Conservation (phyloP, 37 sponge, comb jelly and placozoan genomes). For the Ianthella basta region DNA sequence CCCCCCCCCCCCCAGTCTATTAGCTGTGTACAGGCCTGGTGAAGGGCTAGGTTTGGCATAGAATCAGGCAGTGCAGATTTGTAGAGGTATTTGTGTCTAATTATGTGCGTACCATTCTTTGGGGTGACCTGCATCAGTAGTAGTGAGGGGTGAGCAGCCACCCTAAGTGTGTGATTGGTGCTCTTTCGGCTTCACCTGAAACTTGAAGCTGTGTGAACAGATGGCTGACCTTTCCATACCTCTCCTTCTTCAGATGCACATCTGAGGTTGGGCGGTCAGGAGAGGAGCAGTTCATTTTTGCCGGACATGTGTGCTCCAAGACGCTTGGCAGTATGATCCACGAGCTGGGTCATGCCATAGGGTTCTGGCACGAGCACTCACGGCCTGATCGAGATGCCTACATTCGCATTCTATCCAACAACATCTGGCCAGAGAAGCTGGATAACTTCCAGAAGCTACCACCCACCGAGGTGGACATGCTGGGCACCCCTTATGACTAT, state of each 20-base stretch:
- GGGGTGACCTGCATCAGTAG: no score
- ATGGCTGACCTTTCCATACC: no score
- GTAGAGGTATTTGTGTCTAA: no score
- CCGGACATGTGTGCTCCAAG: background rate
- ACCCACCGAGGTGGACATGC: background rate
- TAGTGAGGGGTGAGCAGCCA: no score
- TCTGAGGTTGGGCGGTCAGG: slow-evolving; percentile 68
- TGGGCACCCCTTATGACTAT: slow-evolving; percentile 29
- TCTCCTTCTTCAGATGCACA: slow-evolving; percentile 49
- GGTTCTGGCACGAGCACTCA: slow-evolving; percentile 87
- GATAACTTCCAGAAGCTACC: slow-evolving; percentile 46
- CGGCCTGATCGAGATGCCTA: slow-evolving; percentile 78
- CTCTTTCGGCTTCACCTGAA: no score
- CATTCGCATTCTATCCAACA: slow-evolving; percentile 57
- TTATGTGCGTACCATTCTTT: no score
- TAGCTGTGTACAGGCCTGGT: no score
- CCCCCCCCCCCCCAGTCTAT: no score
- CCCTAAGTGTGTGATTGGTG: no score
- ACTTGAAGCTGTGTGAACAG: no score
- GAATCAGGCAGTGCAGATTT: no score
- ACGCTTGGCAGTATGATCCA: slow-evolving; percentile 60
- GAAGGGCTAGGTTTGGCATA: no score
- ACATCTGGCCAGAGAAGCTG: slow-evolving; percentile 40
- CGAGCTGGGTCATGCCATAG: slow-evolving; percentile 83
- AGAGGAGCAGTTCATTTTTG: slow-evolving; percentile 50